Conservation (phyloP, 2,888 invertebrate species). For the Aethes cnicana region DNA sequence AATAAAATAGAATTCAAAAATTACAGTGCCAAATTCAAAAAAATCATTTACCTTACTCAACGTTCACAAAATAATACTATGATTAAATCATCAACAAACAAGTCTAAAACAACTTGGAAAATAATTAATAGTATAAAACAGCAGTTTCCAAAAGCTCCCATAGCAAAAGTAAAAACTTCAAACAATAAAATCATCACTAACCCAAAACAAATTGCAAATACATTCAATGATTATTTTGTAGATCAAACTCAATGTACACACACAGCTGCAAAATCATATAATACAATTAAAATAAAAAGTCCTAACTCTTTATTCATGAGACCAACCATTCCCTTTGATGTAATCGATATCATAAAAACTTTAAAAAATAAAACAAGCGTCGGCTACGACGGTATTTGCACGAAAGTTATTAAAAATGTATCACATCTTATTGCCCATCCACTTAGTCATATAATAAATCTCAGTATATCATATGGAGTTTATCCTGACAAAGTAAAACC, state of each 20-base stretch:
- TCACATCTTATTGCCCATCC: not conserved
- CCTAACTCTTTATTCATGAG: conserved; percentile 1
- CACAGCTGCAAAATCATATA: not conserved
- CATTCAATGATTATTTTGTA: conserved; percentile 5
- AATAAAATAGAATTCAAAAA: not conserved
- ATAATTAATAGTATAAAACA: not conserved
- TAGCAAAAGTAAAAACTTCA: not conserved
- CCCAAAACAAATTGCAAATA: conserved; percentile 2
- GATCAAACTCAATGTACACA: not conserved
- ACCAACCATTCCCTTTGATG: not conserved
- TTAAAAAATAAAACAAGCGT: conserved; percentile 4
- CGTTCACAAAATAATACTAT: conserved; percentile 3
- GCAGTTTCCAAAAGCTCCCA: not conserved
- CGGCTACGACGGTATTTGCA: not conserved
- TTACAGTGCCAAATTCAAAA: not conserved
- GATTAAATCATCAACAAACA: not conserved
- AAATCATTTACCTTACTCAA: conserved; percentile 4
- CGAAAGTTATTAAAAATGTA: conserved; percentile 1
- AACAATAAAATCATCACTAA: not conserved
- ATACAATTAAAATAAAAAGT: not conserved
- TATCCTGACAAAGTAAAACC: not conserved
- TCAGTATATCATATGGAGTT: not conserved
- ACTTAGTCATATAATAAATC: not conserved
- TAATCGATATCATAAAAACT: not conserved
- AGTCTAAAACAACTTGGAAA: not conserved